Percentiles rank a stretch among this genome's conserved stretches.
These are phyloP conservation scores for Arizona elegans DNA, from an alignment of 2,113 vertebrate species.

Conservation along the genomic window DNA sequence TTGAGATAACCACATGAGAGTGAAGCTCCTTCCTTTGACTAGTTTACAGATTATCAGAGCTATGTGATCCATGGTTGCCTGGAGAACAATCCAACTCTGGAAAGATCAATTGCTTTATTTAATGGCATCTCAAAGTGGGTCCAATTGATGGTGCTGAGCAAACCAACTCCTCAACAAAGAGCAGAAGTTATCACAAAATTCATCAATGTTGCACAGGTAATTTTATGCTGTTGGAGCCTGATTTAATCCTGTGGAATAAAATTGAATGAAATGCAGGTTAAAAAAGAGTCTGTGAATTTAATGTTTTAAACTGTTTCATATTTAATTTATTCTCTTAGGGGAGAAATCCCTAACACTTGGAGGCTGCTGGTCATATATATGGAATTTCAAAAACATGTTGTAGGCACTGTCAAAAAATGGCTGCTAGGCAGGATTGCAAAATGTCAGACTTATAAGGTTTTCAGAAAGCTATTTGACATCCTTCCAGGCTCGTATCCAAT, in stretches of 20 bases:
- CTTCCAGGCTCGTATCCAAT: background rate
- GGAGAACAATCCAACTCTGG: constrained; percentile 92
- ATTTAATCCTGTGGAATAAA: constrained; percentile 6
- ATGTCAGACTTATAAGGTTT: background rate
- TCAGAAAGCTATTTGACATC: background rate
- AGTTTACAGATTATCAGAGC: constrained; percentile 97
- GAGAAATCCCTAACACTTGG: background rate
- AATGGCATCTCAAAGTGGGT: constrained; percentile 98
- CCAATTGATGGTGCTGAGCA: constrained; percentile 97
- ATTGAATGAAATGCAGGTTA: background rate
- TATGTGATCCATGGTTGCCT: constrained; percentile 93
- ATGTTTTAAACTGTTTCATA: background rate
- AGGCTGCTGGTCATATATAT: background rate
- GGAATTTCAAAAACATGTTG: background rate
- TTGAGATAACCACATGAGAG: background rate
- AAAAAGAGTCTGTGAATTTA: background rate
- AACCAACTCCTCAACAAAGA: constrained; percentile 91
- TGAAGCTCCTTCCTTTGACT: constrained; percentile 39
- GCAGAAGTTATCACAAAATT: constrained; percentile 96
- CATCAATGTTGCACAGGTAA: constrained; percentile 94
- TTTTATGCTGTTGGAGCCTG: background rate
- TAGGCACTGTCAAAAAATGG: background rate
- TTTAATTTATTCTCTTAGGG: background rate
- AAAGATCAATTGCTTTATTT: constrained; percentile 94
- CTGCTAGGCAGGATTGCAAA: background rate